Evolutionary conservation across 2,113 vertebrate species (phyloP).

Genomic region (Caretta caretta): DNA sequence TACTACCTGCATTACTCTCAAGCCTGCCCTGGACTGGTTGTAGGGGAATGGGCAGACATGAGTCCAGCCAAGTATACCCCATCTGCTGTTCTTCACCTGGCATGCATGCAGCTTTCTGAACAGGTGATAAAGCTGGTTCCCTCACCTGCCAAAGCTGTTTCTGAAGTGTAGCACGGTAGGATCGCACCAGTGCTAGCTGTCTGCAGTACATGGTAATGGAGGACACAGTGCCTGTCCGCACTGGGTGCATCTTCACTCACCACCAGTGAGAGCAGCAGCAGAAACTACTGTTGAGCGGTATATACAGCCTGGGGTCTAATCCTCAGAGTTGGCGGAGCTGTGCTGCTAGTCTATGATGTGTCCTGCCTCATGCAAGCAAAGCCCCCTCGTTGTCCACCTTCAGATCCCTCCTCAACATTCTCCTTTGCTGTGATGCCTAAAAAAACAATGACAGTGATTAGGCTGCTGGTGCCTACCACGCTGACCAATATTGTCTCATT

Average conservation of each 20-base stretch:
- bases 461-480: too few species aligned
- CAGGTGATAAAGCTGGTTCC: too few species aligned
- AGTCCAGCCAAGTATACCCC: background rate
- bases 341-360: background rate
- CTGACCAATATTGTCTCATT: background rate
- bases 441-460: too few species aligned
- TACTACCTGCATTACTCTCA: conserved; percentile 10
- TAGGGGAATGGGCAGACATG: background rate
- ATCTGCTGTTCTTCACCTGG: background rate
- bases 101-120: background rate
- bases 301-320: background rate
- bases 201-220: background rate
- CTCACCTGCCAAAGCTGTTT: background rate
- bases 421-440: too few species aligned
- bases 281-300: background rate
- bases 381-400: too few species aligned
- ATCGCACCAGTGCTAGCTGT: background rate
- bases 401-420: too few species aligned
- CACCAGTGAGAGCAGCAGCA: background rate
- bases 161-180: background rate
- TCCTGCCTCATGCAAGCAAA: background rate
- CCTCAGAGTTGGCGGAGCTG: background rate
- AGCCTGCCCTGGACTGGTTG: background rate
- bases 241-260: background rate
- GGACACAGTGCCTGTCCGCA: background rate